A percentile compares a stretch with the other conserved stretches of the same genome.
Evolutionary conservation across 2,888 invertebrate species (phyloP).

Genomic region (Operophtera brumata): DNA sequence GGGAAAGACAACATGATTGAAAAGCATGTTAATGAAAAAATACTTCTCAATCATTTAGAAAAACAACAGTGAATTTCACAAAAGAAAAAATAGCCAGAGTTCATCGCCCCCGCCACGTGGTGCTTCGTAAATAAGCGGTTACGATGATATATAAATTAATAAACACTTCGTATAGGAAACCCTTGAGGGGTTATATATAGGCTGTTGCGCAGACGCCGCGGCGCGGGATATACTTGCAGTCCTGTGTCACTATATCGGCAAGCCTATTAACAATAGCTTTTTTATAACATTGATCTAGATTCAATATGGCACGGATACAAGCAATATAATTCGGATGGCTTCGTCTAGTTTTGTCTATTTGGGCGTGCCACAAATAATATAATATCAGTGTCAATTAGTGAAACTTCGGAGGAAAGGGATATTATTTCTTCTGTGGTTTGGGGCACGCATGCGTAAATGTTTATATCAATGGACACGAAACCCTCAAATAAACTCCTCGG

Average conservation of each 20-base stretch:
- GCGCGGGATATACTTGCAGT: slow-evolving; percentile 37
- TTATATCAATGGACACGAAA: slow-evolving; percentile 62
- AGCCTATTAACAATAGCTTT: too few relatives aligned
- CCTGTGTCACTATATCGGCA: slow-evolving; percentile 18
- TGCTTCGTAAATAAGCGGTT: slow-evolving; percentile 66
- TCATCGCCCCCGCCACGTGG: slow-evolving; percentile 69
- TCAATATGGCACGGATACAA: too few relatives aligned
- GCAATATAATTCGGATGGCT: too few relatives aligned
- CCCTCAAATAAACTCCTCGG: slow-evolving; percentile 46
- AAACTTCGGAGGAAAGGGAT: neutral
- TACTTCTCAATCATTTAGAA: slow-evolving; percentile 27
- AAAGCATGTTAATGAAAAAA: slow-evolving; percentile 13
- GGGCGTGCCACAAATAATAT: too few relatives aligned
- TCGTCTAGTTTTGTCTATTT: too few relatives aligned
- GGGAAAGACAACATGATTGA: neutral
- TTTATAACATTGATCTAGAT: too few relatives aligned
- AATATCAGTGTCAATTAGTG: neutral
- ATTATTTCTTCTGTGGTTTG: slow-evolving; percentile 20
- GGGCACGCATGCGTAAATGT: slow-evolving; percentile 58
- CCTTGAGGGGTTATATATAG: slow-evolving; percentile 74
- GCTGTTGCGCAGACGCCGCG: slow-evolving; percentile 63
- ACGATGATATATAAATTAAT: slow-evolving; percentile 69
- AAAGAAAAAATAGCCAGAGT: slow-evolving; percentile 50
- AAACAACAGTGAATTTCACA: slow-evolving; percentile 45
- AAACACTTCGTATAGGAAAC: slow-evolving; percentile 71